Conservation (phyloP, 2,888 invertebrate species). For the Hypomecis punctinalis region DNA sequence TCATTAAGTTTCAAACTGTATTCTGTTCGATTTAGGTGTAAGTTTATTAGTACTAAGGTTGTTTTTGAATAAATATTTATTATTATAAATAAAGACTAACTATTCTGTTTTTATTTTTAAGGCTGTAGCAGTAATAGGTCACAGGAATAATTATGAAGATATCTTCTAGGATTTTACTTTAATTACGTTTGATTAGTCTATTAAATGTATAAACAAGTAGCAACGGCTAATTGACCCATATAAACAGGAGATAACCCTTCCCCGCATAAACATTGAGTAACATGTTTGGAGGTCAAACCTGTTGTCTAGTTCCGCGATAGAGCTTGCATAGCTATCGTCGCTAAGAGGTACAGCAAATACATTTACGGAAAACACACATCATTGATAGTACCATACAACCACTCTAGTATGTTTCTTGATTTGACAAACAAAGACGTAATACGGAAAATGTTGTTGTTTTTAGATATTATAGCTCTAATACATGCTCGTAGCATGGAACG, state of each 20-base stretch:
- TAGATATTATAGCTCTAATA: conserved; percentile 16
- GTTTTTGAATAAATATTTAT: too few relatives aligned
- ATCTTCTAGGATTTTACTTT: conserved; percentile 15
- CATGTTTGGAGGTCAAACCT: conserved; percentile 71
- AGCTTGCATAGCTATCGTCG: conserved; percentile 48
- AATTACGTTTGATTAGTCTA: conserved; percentile 23
- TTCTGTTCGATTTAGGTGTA: too few relatives aligned
- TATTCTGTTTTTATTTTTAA: background rate
- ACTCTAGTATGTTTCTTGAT: conserved; percentile 14
- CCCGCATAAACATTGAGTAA: conserved; percentile 62
- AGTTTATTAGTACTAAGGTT: too few relatives aligned
- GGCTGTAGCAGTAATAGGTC: background rate
- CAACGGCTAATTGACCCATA: conserved; percentile 53
- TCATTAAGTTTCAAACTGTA: too few relatives aligned
- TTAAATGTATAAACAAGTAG: conserved; percentile 23
- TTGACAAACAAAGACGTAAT: conserved; percentile 32
- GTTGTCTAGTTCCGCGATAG: conserved; percentile 68
- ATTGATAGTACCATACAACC: conserved; percentile 1
- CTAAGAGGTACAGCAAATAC: conserved; percentile 60
- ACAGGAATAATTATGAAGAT: conserved; percentile 1
- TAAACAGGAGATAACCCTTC: conserved; percentile 60
- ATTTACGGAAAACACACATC: conserved; percentile 46
- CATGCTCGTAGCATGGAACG: background rate
- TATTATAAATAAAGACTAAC: background rate
- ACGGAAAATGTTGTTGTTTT: conserved; percentile 23